Evolutionary conservation across 1,140 invertebrate genomes (phyloP), one percentile per base, ranked within the genome.

Genomic region (Panulirus ornatus): DNA sequence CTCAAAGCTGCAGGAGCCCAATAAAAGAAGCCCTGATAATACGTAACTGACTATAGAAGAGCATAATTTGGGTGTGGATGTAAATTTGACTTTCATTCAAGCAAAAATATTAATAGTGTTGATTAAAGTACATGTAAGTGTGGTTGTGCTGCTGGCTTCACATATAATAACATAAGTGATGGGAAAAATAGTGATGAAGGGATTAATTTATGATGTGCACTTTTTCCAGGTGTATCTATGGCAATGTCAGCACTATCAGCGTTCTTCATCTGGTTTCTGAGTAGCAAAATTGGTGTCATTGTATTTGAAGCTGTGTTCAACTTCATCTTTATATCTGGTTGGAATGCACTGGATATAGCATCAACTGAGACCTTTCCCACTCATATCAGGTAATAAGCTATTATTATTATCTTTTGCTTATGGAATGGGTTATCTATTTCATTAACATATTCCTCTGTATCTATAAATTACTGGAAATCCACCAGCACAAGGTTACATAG

Each of bases 321-420:
- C 84, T 94, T 94, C 42, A 92, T 95, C 8, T 94, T 94, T 34
- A 93, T 94, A 3, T 92, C 94, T 34, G 94, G 94, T 0, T 95
- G 94, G 94, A 95, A 94, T 90, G 93, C 94, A 19, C 88, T 95
- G n/a, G 94, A 95, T 87, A 94, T 95, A 30, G 92, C 94, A 11
- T 93, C 94, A 16, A 94, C 94, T 0, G 95, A 95, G 91, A 92
- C 94, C 0, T 95, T 95, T 87, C 95, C 95, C 1, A 94, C 95
- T 9, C 92, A 94, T 86, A 93, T 95, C 71, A 94, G 95, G 95
- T 95, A 92, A 51, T 9, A 27, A 51, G 19, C 2, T 22, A 75
- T 51, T 36, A 63, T 27, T 22, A 3, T 9, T 83, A 22, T 40
- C 6, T 78, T n/a, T n/a, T n/a, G 9, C 27, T 16, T 73, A 9